These are phyloP conservation scores for Tangara arthus DNA, from an alignment of 2,797 vertebrate genomes.

Conservation along the genomic window DNA sequence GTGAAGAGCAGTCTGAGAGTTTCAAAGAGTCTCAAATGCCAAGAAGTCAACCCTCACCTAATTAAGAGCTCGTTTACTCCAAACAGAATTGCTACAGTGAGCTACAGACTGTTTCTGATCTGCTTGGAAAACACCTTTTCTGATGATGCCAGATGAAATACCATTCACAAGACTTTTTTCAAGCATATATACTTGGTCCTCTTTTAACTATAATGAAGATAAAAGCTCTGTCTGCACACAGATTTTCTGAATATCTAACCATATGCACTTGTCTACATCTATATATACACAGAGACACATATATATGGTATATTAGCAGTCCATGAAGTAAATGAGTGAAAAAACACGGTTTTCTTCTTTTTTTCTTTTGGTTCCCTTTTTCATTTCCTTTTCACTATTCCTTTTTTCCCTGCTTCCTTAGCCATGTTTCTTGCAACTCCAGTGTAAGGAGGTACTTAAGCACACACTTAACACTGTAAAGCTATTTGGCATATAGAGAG, in stretches of 20 bases:
- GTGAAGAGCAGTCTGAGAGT: constrained; percentile 19
- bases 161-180: neutral
- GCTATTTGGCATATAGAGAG: neutral
- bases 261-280: constrained; percentile 59
- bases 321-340: neutral
- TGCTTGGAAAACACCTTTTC: constrained; percentile 53
- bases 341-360: neutral
- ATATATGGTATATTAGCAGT: neutral
- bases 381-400: neutral
- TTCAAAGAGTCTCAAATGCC: constrained; percentile 3
- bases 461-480: neutral
- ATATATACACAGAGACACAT: neutral
- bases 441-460: neutral
- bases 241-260: constrained; percentile 18
- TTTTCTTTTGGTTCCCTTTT: neutral
- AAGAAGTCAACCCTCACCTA: constrained; percentile 49
- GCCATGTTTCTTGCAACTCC: neutral
- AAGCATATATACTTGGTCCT: neutral
- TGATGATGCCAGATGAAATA: constrained; percentile 38
- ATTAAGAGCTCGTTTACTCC: constrained; percentile 53
- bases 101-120: constrained; percentile 44
- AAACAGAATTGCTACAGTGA: constrained; percentile 25
- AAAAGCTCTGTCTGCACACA: constrained; percentile 21
- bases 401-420: neutral
- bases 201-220: constrained; percentile 50